Percentiles rank a stretch among this genome's conserved stretches.
These are phyloP conservation scores for Elaeidobius kamerunicus DNA, from an alignment of 2,888 invertebrate species.

Conservation along the genomic window DNA sequence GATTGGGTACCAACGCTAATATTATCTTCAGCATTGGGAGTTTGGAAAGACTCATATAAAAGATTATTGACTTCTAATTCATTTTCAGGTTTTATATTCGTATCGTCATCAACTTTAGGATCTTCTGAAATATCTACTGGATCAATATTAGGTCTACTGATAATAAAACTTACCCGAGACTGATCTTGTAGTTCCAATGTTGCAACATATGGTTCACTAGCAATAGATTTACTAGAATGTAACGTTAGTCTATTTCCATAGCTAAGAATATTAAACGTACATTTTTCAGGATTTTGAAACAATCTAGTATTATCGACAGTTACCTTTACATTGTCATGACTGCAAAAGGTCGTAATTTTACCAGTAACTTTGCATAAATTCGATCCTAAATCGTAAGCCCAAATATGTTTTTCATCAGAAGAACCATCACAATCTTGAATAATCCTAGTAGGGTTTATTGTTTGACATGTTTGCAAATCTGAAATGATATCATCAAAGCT, in stretches of 20 bases:
- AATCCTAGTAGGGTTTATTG: slow-evolving; percentile 22
- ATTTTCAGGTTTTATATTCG: slow-evolving; percentile 7
- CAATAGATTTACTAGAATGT: slow-evolving; percentile 31
- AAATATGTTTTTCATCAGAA: slow-evolving; percentile 15
- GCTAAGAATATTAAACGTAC: slow-evolving; percentile 34
- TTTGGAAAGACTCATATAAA: background rate
- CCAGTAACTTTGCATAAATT: slow-evolving; percentile 35
- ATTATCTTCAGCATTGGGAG: background rate
- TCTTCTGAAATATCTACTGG: background rate
- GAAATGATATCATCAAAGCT: slow-evolving; percentile 33
- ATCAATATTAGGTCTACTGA: background rate
- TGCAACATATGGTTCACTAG: slow-evolving; percentile 29
- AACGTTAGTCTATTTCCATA: slow-evolving; percentile 33
- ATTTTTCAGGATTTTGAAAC: slow-evolving; percentile 34
- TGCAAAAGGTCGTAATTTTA: slow-evolving; percentile 37
- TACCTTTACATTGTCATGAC: slow-evolving; percentile 39
- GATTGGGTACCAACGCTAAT: background rate
- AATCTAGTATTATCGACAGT: slow-evolving; percentile 38
- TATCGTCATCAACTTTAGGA: background rate
- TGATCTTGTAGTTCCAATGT: slow-evolving; percentile 35
- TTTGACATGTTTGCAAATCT: slow-evolving; percentile 34
- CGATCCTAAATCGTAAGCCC: slow-evolving; percentile 37
- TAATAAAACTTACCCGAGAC: slow-evolving; percentile 35
- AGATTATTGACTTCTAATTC: slow-evolving; percentile 13
- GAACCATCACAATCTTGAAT: slow-evolving; percentile 25